A percentile compares a stretch with the other conserved stretches of the same genome.
These are phyloP conservation scores for Hycleus phaleratus DNA, from an alignment of 1,140 invertebrate genomes.

Conservation along the genomic window DNA sequence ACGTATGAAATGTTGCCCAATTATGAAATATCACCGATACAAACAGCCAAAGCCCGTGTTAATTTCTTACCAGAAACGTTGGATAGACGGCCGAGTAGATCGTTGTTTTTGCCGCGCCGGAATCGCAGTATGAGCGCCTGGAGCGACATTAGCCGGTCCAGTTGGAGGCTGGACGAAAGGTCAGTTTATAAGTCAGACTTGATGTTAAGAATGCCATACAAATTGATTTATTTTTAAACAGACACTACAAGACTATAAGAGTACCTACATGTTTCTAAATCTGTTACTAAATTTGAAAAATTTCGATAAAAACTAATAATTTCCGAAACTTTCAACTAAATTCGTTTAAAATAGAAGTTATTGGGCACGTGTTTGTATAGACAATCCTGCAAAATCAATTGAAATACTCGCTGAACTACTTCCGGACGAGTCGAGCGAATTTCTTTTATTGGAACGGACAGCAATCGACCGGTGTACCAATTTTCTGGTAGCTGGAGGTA, in stretches of 20 bases:
- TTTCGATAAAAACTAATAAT: too few species aligned
- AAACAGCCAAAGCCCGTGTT: conserved; percentile 45
- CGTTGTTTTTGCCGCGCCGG: conserved; percentile 45
- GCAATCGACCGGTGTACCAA: conserved; percentile 7
- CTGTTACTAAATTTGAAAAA: too few species aligned
- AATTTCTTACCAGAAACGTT: conserved; percentile 64
- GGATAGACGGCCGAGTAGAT: conserved; percentile 49
- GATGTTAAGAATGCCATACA: conserved; percentile 3
- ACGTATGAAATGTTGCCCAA: conserved; percentile 51
- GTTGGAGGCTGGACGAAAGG: conserved; percentile 74
- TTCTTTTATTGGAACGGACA: not conserved
- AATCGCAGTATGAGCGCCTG: conserved; percentile 75
- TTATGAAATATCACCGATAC: conserved; percentile 35
- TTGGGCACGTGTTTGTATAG: too few species aligned
- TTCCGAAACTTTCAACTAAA: too few species aligned
- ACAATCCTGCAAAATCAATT: conserved; percentile 1
- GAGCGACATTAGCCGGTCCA: conserved; percentile 73
- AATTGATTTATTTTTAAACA: conserved; percentile 4
- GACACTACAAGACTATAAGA: not conserved
- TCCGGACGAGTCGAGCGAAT: not conserved
- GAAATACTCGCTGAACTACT: not conserved
- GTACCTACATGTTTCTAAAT: too few species aligned
- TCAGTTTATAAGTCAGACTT: conserved; percentile 37
- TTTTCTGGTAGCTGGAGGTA: conserved; percentile 16
- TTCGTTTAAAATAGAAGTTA: too few species aligned